A percentile compares a stretch with the other conserved stretches of the same genome.
These are phyloP conservation scores for Crocallis elinguaria DNA, from an alignment of 2,888 invertebrate genomes.

Conservation along the genomic window DNA sequence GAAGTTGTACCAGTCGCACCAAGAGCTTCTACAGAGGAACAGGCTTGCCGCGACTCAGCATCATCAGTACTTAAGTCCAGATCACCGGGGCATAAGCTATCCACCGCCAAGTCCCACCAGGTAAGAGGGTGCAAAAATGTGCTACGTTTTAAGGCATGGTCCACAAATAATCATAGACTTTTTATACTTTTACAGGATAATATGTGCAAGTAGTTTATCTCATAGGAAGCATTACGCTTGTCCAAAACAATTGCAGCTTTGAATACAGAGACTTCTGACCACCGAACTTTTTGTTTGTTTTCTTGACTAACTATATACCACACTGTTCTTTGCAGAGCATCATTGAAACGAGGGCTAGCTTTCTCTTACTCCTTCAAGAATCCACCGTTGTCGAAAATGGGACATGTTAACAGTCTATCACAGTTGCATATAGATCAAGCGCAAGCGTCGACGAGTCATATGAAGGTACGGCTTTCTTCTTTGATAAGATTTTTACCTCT, in stretches of 20 bases:
- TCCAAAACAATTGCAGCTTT: too few relatives aligned
- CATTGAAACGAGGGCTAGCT: constrained; percentile 87
- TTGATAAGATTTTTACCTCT: not conserved
- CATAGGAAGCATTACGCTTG: too few relatives aligned
- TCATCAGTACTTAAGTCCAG: constrained; percentile 69
- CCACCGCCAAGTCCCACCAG: constrained; percentile 91
- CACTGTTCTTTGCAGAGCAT: constrained; percentile 72
- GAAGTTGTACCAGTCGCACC: constrained; percentile 66
- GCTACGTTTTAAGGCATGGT: too few relatives aligned
- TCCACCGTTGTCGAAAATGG: constrained; percentile 92
- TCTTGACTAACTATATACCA: too few relatives aligned
- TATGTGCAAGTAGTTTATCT: too few relatives aligned
- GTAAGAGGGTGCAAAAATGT: constrained; percentile 58
- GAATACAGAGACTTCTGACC: too few relatives aligned
- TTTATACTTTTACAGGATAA: not conserved
- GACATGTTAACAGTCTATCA: constrained; percentile 85
- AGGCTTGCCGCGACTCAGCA: constrained; percentile 51
- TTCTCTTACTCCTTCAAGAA: constrained; percentile 90
- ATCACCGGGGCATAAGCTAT: constrained; percentile 90
- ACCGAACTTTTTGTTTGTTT: too few relatives aligned
- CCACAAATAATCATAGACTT: too few relatives aligned
- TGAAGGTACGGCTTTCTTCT: constrained; percentile 3
- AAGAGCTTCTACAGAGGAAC: constrained; percentile 70
- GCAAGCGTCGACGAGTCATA: constrained; percentile 8
- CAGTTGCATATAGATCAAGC: constrained; percentile 46